Evolutionary conservation across 2,113 vertebrate genomes (phyloP).

Genomic region (Greenwoodochromis staneri): DNA sequence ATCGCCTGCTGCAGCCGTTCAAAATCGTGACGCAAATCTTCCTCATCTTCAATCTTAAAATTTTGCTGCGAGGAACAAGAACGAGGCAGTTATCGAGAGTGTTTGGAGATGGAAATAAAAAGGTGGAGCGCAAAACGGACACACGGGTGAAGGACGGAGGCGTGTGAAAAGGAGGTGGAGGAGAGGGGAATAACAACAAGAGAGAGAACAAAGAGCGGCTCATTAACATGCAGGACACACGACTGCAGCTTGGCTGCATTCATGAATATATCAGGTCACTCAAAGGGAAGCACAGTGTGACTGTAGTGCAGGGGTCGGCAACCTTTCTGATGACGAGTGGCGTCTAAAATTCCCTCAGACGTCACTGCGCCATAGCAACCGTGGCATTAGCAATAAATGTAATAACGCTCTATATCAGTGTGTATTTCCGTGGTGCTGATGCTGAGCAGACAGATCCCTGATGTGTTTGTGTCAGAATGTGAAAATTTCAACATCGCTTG

Average conservation of each 20-base stretch:
- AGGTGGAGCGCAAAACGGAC: not conserved
- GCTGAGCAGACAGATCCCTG: not conserved
- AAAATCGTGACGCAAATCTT: slow-evolving; percentile 92
- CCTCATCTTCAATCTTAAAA: slow-evolving; percentile 96
- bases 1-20: slow-evolving; percentile 96
- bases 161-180: not conserved
- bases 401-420: not conserved
- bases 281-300: not conserved
- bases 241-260: not conserved
- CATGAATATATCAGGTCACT: not conserved
- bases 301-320: not conserved
- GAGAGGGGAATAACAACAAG: not conserved
- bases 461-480: not conserved
- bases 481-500: not conserved
- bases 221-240: slow-evolving; percentile 53
- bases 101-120: not conserved
- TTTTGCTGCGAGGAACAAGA: slow-evolving; percentile 76
- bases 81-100: not conserved
- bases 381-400: not conserved
- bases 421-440: not conserved
- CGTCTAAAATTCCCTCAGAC: not conserved
- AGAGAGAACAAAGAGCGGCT: slow-evolving; percentile 20
- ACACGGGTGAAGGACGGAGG: not conserved
- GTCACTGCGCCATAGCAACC: not conserved
- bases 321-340: not conserved